phyloP scores from a whole-genome alignment of 2,888 invertebrate species.

The Ophioninae sp. region DNA sequence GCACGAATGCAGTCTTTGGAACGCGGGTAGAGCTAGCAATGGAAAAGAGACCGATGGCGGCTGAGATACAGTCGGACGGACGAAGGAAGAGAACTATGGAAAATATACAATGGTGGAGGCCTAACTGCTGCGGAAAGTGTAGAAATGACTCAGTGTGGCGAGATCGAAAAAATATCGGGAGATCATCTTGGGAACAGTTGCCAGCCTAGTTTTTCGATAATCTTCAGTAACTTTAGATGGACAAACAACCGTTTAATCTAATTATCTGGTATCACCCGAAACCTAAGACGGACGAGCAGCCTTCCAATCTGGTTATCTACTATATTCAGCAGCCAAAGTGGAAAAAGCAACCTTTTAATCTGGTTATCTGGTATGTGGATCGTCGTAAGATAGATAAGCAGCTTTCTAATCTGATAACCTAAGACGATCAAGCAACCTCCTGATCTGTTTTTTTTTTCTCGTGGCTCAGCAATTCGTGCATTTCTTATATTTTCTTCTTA shows the following conservation, averaged over 20 bases:
- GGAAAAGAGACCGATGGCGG: slow-evolving; percentile 1
- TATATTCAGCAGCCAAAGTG: no score
- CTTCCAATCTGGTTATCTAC: no score
- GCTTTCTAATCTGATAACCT: background rate
- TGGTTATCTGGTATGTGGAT: no score
- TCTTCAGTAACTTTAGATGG: background rate
- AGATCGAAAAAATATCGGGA: background rate
- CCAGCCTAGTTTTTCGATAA: background rate
- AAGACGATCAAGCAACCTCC: background rate
- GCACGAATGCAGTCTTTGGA: slow-evolving; percentile 8
- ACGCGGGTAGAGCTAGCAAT: background rate
- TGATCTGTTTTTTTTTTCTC: background rate
- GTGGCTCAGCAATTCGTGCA: background rate
- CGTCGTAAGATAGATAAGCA: no score
- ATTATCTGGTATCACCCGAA: no score
- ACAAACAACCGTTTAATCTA: background rate
- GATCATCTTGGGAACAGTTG: background rate
- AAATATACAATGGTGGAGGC: background rate
- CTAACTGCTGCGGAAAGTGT: background rate
- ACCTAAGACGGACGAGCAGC: no score
- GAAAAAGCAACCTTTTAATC: no score
- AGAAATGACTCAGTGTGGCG: background rate
- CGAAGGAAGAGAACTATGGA: background rate
- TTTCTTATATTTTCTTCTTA: background rate
- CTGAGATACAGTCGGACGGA: background rate